Percentiles rank a stretch among this genome's conserved stretches.
phyloP scores from a whole-genome alignment of 2,888 invertebrate genomes.

The Laothoe populi region DNA sequence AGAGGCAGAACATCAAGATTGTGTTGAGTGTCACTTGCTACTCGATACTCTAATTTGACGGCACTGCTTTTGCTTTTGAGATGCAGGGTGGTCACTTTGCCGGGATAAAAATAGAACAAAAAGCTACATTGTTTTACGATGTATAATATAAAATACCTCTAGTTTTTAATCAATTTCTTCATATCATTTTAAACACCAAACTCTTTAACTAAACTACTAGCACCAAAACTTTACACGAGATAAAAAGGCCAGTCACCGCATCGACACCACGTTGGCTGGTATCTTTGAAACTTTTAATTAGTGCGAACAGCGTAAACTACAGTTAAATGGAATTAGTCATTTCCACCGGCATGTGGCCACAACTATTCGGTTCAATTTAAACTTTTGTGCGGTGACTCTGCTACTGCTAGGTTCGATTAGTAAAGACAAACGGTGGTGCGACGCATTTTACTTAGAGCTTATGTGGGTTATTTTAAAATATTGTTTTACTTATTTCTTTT shows the following conservation, averaged over 20 bases:
- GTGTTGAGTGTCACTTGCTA: too few relatives aligned
- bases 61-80: too few relatives aligned
- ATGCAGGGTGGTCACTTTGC: too few relatives aligned
- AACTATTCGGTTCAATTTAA: constrained; percentile 49
- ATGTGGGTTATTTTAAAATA: too few relatives aligned
- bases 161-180: too few relatives aligned
- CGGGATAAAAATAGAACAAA: too few relatives aligned
- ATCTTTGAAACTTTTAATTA: constrained; percentile 31
- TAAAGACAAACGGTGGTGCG: constrained; percentile 15
- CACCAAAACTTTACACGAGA: not conserved
- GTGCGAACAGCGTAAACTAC: constrained; percentile 28
- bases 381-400: constrained; percentile 37
- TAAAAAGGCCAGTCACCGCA: constrained; percentile 3
- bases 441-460: constrained; percentile 4
- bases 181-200: too few relatives aligned
- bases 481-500: too few relatives aligned
- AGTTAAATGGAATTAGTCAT: constrained; percentile 38
- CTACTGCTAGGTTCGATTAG: constrained; percentile 28
- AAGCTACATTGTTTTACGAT: too few relatives aligned
- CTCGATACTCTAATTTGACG: too few relatives aligned
- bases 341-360: constrained; percentile 36
- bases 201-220: not conserved
- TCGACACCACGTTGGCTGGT: constrained; percentile 1
- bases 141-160: too few relatives aligned
- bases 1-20: too few relatives aligned